Conservation (phyloP, 2,888 invertebrate species). For the Nomada goodeniana region DNA sequence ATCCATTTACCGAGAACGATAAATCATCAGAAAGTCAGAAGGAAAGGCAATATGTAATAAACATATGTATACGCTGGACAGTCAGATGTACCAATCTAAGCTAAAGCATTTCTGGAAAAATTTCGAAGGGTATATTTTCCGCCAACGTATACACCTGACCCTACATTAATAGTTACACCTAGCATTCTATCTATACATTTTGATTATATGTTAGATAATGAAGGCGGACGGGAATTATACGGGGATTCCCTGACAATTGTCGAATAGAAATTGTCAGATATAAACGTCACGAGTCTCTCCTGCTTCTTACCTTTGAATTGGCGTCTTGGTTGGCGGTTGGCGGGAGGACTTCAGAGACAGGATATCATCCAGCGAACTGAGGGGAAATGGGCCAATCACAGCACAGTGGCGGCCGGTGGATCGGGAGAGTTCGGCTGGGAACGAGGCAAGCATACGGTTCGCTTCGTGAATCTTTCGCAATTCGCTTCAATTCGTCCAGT, state of each 20-base stretch:
- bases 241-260: constrained; percentile 1
- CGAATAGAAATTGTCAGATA: background rate
- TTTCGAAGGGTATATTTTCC: background rate
- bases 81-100: background rate
- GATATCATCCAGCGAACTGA: constrained; percentile 45
- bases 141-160: background rate
- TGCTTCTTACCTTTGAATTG: constrained; percentile 19
- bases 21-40: background rate
- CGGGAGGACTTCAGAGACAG: constrained; percentile 12
- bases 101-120: background rate
- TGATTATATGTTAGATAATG: background rate
- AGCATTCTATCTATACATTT: constrained; percentile 4
- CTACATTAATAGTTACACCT: background rate
- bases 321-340: background rate
- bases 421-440: constrained; percentile 62
- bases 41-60: background rate
- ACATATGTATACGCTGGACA: background rate
- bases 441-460: constrained; percentile 44
- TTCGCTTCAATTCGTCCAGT: constrained; percentile 67
- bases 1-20: background rate
- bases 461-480: constrained; percentile 58
- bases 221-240: background rate
- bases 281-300: background rate
- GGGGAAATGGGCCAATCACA: constrained; percentile 53
- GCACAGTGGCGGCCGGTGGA: constrained; percentile 36